Evolutionary conservation across 2,888 invertebrate genomes (phyloP), one percentile per base, ranked within the genome.

Genomic region (Microctonus hyperodae): DNA sequence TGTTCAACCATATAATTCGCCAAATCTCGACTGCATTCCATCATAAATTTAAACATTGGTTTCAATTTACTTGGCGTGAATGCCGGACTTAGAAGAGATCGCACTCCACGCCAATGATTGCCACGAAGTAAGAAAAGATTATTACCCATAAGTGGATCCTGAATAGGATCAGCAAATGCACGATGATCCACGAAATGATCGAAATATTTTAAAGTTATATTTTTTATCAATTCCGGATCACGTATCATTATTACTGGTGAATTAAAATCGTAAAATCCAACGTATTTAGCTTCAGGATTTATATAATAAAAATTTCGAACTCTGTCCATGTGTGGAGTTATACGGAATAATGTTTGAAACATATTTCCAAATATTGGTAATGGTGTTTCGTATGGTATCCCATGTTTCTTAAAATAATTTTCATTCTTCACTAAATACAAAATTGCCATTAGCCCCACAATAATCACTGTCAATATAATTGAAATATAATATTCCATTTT

Each of bases 41-140:
- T 70, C 72, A 88, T 87, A 64, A 87, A 80, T 0, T 85, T 85
- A 74, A 87, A 82, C 86, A 88, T 87, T 2, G 78, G 73, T 48
- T 85, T 85, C 86, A 89, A 87, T 78, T 88, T 88, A 60, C 87
- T 86, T 6, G 86, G 82, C 0, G 88, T 88, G 77, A 88, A 89
- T 0, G 87, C 86, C 0, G 88, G 88, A 23, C 86, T 87, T 23
- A 88, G 72, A 0, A 86, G 83, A 0, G 80, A 78, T 22, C 88
- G 78, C 84, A 88, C 85, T 3, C 86, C 83, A 0, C 85, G 83
- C 88, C 88, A 88, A 77, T 74, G 83, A 0, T 87, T 83, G 10
- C 86, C 88, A 1, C 64, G 67, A 0, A 79, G 57, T 0, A 69
- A 69, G 44, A 79, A 75, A 0, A 79, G 60, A 31, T 74, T 74